Evolutionary conservation across 2,797 vertebrate genomes (phyloP).

Genomic region (Triplophysa bombifrons): DNA sequence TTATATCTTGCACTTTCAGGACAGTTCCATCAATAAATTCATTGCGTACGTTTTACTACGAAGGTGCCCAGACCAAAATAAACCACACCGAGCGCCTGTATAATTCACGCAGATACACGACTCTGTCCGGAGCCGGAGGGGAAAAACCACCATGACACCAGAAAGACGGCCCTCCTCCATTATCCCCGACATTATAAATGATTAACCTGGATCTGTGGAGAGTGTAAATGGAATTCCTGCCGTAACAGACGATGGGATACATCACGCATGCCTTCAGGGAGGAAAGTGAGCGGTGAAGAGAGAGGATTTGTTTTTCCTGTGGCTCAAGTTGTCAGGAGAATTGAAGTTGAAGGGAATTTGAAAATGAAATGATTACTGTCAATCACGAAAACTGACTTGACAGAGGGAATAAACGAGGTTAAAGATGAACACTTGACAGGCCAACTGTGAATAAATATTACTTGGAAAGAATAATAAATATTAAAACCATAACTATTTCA

Average conservation of each 20-base stretch:
- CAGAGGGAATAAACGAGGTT: neutral
- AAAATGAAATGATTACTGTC: neutral
- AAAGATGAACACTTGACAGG: neutral
- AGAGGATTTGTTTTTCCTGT: neutral
- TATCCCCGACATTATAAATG: slow-evolving; percentile 36
- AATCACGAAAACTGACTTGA: neutral
- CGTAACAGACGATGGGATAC: slow-evolving; percentile 26
- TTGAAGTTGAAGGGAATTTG: neutral
- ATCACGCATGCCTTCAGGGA: slow-evolving; percentile 27
- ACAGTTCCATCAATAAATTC: slow-evolving; percentile 18
- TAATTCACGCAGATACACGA: slow-evolving; percentile 20
- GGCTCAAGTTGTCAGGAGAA: neutral
- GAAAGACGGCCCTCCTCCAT: slow-evolving; percentile 21
- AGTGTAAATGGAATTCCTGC: slow-evolving; percentile 41
- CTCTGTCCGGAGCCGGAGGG: neutral
- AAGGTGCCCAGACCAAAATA: slow-evolving; percentile 29
- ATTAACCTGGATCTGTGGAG: slow-evolving; percentile 32
- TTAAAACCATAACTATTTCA: neutral
- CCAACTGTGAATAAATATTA: neutral
- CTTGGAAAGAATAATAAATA: neutral
- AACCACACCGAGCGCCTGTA: slow-evolving; percentile 17
- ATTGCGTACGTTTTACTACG: slow-evolving; percentile 6
- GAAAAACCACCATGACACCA: neutral
- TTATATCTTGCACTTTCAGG: neutral
- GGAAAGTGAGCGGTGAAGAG: neutral